phyloP scores from a whole-genome alignment of 1,140 invertebrate genomes.

The Protaetia brevitarsis region DNA sequence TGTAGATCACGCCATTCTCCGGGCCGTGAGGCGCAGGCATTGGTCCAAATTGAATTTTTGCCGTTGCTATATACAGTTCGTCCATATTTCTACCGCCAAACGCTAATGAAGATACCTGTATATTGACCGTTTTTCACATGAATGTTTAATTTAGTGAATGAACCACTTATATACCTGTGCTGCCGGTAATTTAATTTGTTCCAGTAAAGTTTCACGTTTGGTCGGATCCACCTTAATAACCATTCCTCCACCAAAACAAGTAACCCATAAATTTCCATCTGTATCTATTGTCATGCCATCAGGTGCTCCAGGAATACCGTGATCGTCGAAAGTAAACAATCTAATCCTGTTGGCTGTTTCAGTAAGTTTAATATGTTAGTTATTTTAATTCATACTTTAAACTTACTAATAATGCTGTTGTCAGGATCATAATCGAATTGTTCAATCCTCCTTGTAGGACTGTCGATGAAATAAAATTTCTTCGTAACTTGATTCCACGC shows the following conservation, averaged over 20 bases:
- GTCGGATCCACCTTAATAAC: conserved; percentile 42
- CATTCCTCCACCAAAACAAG: conserved; percentile 50
- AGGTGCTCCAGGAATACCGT: conserved; percentile 48
- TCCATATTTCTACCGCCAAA: conserved; percentile 60
- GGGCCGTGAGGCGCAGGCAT: conserved; percentile 56
- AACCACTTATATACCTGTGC: conserved; percentile 34
- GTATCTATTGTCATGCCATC: conserved; percentile 69
- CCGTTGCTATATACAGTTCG: conserved; percentile 54
- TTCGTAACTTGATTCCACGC: conserved; percentile 67
- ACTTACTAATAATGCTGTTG: conserved; percentile 63
- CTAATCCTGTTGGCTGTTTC: conserved; percentile 34
- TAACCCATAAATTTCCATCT: conserved; percentile 63
- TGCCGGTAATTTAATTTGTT: conserved; percentile 35
- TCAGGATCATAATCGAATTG: conserved; percentile 71
- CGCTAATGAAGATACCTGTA: conserved; percentile 57
- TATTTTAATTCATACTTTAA: not conserved
- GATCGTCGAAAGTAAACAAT: conserved; percentile 34
- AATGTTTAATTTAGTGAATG: too few relatives aligned
- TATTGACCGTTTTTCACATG: too few relatives aligned
- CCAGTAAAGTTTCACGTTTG: conserved; percentile 35
- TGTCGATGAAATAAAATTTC: conserved; percentile 73
- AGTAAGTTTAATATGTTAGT: conserved; percentile 3
- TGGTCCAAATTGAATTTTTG: conserved; percentile 32
- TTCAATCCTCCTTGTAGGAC: conserved; percentile 59
- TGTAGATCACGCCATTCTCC: conserved; percentile 61